Evolutionary conservation across 2,113 vertebrate genomes (phyloP).

Genomic region (Epinephelus lanceolatus): DNA sequence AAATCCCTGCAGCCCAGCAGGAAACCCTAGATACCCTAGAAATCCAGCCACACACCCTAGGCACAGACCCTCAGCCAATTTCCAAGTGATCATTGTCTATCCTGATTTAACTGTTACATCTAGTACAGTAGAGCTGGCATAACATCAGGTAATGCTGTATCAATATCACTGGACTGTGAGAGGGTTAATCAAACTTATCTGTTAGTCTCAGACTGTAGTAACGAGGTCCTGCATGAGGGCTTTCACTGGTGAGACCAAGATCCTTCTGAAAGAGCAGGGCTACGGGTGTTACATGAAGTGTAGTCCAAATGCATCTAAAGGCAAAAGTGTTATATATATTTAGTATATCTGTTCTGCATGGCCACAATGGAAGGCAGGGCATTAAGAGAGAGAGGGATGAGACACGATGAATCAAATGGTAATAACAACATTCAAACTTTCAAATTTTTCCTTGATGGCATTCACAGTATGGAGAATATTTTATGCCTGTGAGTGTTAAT

Average conservation of each 20-base stretch:
- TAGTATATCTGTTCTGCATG: too few relatives aligned
- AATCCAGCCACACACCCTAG: conserved; percentile 11
- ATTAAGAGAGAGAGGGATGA: too few relatives aligned
- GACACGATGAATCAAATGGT: too few relatives aligned
- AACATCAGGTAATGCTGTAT: not conserved
- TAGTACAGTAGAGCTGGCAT: not conserved
- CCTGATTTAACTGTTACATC: not conserved
- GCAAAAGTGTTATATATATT: not conserved
- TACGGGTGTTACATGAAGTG: too few relatives aligned
- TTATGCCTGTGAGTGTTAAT: too few relatives aligned
- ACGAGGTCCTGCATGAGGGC: not conserved
- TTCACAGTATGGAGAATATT: too few relatives aligned
- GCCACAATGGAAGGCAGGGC: too few relatives aligned
- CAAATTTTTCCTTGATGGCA: too few relatives aligned
- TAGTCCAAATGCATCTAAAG: not conserved
- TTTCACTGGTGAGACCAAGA: not conserved
- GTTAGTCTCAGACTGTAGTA: not conserved
- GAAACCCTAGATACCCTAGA: conserved; percentile 12
- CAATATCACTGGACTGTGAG: not conserved
- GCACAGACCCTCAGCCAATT: conserved; percentile 5
- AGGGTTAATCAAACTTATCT: not conserved
- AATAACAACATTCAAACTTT: too few relatives aligned
- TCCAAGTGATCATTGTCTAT: not conserved
- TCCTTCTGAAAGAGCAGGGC: not conserved
- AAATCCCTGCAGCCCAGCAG: conserved; percentile 31